Percentiles rank a stretch among this genome's conserved stretches.
phyloP scores from a whole-genome alignment of 2,797 vertebrate species.

The Discoglossus pictus region DNA sequence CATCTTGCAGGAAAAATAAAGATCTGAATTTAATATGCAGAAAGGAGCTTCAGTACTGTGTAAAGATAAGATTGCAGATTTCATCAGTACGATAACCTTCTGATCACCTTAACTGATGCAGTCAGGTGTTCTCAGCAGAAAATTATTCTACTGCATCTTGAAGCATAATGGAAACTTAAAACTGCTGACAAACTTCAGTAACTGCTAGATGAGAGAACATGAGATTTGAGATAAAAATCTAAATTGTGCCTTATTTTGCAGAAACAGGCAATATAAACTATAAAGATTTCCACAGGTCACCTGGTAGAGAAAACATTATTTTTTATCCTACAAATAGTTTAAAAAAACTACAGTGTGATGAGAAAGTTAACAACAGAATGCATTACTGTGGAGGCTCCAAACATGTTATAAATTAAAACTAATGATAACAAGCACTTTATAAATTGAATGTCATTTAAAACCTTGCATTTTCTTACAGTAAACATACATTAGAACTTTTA shows the following conservation, averaged over 20 bases:
- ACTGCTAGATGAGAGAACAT: conserved; percentile 27
- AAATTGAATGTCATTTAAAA: too few species aligned
- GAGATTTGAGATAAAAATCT: conserved; percentile 33
- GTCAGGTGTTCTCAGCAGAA: conserved; percentile 25
- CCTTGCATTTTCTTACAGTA: too few species aligned
- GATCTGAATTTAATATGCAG: not conserved
- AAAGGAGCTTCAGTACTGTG: not conserved
- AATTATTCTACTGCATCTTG: conserved; percentile 36
- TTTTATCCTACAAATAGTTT: too few species aligned
- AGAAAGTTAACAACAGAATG: too few species aligned
- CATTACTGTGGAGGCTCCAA: too few species aligned
- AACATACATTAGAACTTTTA: too few species aligned
- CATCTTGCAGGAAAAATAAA: not conserved
- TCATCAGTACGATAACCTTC: conserved; percentile 33
- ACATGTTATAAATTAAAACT: too few species aligned
- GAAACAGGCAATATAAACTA: conserved; percentile 21
- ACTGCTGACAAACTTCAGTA: conserved; percentile 47
- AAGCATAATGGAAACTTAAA: conserved; percentile 35
- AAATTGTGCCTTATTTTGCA: conserved; percentile 37
- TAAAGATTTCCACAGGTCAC: conserved; percentile 24
- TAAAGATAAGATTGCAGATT: conserved; percentile 13
- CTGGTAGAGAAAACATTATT: conserved; percentile 14
- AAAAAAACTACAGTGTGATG: too few species aligned
- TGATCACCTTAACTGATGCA: conserved; percentile 39
- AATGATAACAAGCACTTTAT: too few species aligned